Evolutionary conservation across 2,797 vertebrate genomes (phyloP), one percentile per base, ranked within the genome.

Genomic region (Tiaroga cobitis): DNA sequence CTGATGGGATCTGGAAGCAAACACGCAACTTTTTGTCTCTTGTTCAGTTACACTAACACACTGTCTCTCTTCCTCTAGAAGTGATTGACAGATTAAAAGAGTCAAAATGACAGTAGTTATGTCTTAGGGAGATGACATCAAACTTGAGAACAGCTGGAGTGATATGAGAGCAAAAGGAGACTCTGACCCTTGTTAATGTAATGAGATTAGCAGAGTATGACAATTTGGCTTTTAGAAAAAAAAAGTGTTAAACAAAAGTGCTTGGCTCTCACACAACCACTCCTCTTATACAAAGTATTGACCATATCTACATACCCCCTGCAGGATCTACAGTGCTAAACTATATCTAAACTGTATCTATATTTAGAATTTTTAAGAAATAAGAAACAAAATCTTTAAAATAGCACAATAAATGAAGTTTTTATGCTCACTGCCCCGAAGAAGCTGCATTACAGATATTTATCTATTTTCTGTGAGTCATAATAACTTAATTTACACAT

Each of bases 51-150:
- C 41, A 80, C 29, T 73, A 78, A 61, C n/a, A 32, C 82, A 68
- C 26, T 39, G 63, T 76, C 37, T 81, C 51, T 77, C 41, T 76
- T 56, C 54, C 13, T 32, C 56, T 39, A 51, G 41, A 72, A 41
- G 10, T 85, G 85, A 89, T 54, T 85, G 85, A 72, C 88, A 87
- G 73, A 75, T 87, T 61, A 77, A 49, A 70, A 85, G 61, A 81
- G n/a, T 77, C 19, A 49, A 73, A 51, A 67, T 87, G 88, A 87
- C 88, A 85, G 82, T 82, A 77, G 70, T 73, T 56, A 51, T 83
- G 43, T 78, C 74, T 83, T 39, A 81, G 16, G 75, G 85, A 85
- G 67, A 75, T 85, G 79, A 80, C 67, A 73, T 83, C 69, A 82
- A 77, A 80, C 63, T 70, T 56, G 61, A 76, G 81, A 87, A 72